Base-by-base conservation (phyloP, 2,797 vertebrate genomes). In the Bradypodion pumilum region DNA sequence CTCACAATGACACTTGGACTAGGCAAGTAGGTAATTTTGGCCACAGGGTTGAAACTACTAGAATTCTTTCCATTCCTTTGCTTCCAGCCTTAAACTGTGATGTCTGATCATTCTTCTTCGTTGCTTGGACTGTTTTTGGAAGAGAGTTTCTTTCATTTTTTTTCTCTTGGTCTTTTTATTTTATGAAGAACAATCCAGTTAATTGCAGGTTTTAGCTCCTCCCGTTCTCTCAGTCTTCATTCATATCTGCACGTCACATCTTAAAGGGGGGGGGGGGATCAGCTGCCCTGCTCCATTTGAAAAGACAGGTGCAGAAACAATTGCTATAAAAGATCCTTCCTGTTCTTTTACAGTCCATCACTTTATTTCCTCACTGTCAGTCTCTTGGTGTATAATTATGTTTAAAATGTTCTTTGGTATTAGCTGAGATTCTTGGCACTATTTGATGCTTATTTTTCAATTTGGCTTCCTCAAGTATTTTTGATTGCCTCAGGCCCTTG, bases 391-490 rank as follows among this genome's bases (percentile, higher is more conserved):
- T 91, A 85, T 92, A 92, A 94, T 94, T 95, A 92, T 81, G 86
- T 93, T 92, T 94, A 93, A 94, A 95, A 92, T 90, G 84, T 87
- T 91, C 85, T 92, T 93, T 91, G 77, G 35, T 91, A 92, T 94
- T 91, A 89, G 84, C 89, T 91, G 86, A 91, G 89, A 93, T 89
- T 87, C 72, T 93, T 91, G 90, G 85, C 78, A 23, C 63, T 91
- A 37, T 91, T 91, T 92, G 78, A 91, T 93, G 80, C 86, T 92
- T 79, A 83, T 92, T 92, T 93, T 92, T 91, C 81, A 94, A 90
- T 92, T 90, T 89, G 84, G 23, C 82, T 93, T 93, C 85, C 90
- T 93, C 82, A 84, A 88, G 84, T 94, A 91, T 91, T 93, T 95
- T 94, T 94, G 63, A 90, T 94, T 91, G 85, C 91, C 85, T 92